Evolutionary conservation across 2,888 invertebrate genomes (phyloP), one percentile per base, ranked within the genome.

Genomic region (Sphecodes monilicornis): DNA sequence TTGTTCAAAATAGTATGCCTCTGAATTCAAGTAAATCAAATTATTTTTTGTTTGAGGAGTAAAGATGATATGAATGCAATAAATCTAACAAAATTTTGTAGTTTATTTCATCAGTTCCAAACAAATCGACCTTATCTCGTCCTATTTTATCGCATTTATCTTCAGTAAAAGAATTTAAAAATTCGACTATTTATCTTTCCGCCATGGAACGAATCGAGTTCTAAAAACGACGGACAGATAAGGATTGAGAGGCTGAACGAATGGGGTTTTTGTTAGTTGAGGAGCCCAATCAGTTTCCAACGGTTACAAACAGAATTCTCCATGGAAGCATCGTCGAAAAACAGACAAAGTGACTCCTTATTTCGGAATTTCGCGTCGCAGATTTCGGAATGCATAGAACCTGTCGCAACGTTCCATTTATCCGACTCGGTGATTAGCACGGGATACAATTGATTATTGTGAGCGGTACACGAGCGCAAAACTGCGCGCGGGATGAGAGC

Each of bases 381-480:
- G 70, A 22, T 16, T 50, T 64, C 43, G 57, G 54, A 60, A 77
- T 41, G 68, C 66, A 36, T 66, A 11, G 32, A 66, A 69, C 50
- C n/a, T 36, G 39, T 11, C 39, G 22, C 11, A 32, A 32, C 46
- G 74, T 72, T 82, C 75, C 74, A 75, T 84, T 82, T 57, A 8
- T 32, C 66, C n/a, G 50, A 22, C 74, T 50, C 77, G 68, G 76
- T 76, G 84, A 80, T 84, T 84, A 78, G 84, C 84, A 78, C 78
- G 77, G 80, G 75, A 80, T 72, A 78, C 85, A 84, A 84, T 86
- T 84, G 86, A 85, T 86, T 81, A 86, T 86, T 80, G 80, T 68
- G 73, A 76, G 32, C 60, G 57, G 39, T 68, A 60, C 41, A 41
- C 26, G 57, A 39, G 36, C 36, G 66, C 57, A 77, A 70, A 77